Percentiles rank a stretch among this genome's conserved stretches.
Evolutionary conservation across 23 tunicate species (phyloP).

Genomic region (Styela clava): DNA sequence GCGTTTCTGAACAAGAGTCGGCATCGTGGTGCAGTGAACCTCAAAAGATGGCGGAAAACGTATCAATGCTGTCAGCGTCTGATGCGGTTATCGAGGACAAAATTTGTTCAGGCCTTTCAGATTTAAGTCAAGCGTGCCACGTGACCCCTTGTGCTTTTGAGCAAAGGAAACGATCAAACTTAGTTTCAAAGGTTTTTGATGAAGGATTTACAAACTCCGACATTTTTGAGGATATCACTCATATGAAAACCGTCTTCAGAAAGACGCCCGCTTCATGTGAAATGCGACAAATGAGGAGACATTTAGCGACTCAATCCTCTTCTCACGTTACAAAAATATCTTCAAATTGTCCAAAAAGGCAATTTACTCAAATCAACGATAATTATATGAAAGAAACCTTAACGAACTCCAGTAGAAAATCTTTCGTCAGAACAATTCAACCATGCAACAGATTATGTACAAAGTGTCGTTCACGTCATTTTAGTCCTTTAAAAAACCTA

Average conservation of each 20-base stretch:
- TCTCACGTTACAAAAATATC: not conserved
- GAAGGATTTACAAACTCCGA: not conserved
- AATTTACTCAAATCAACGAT: not conserved
- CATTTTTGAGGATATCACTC: slow-evolving; percentile 25
- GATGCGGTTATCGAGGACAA: not conserved
- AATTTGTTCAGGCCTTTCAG: slow-evolving; percentile 27
- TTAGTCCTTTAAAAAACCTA: not conserved
- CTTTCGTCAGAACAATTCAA: not conserved
- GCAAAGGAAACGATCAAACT: not conserved
- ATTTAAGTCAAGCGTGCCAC: slow-evolving; percentile 12
- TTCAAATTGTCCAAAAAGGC: not conserved
- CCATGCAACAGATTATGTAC: not conserved
- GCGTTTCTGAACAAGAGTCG: not conserved
- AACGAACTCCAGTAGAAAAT: not conserved
- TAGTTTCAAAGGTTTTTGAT: not conserved
- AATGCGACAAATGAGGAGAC: not conserved
- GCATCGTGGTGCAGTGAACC: not conserved
- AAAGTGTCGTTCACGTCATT: not conserved
- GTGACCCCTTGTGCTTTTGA: slow-evolving; percentile 17
- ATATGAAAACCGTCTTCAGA: not conserved
- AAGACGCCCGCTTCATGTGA: not conserved
- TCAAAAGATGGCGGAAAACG: not conserved
- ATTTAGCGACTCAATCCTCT: not conserved
- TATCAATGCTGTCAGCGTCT: not conserved
- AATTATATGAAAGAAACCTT: not conserved